These are phyloP conservation scores for Cosmia trapezina DNA, from an alignment of 2,888 invertebrate genomes.

Conservation along the genomic window DNA sequence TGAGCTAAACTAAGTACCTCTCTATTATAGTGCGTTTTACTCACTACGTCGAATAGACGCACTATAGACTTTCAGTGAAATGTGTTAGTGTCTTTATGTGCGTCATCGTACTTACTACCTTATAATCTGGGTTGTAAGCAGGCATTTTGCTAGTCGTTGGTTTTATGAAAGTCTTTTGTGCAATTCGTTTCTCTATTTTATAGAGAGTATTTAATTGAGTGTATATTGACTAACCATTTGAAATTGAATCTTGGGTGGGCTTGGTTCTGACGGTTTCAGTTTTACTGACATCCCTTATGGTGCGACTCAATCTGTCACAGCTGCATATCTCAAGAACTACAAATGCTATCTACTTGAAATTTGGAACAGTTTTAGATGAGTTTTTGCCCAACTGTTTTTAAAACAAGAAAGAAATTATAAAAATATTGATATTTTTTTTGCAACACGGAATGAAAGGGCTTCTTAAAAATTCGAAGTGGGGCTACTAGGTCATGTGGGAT, in stretches of 20 bases:
- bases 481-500: too few relatives aligned
- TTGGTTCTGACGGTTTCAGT: not conserved
- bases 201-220: not conserved
- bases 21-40: slow-evolving; percentile 36
- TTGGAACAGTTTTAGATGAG: too few relatives aligned
- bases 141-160: not conserved
- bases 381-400: too few relatives aligned
- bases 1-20: slow-evolving; percentile 45
- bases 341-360: too few relatives aligned
- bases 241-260: not conserved
- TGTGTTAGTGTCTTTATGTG: slow-evolving; percentile 25
- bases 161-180: not conserved
- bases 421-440: too few relatives aligned
- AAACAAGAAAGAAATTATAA: too few relatives aligned
- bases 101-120: slow-evolving; percentile 1
- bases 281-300: not conserved
- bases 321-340: too few relatives aligned
- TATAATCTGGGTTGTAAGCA: not conserved
- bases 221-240: not conserved
- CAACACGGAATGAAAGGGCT: too few relatives aligned
- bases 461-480: too few relatives aligned
- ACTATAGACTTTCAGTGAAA: slow-evolving; percentile 20
- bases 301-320: too few relatives aligned
- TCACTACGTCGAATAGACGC: slow-evolving; percentile 23
- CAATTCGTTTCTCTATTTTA: slow-evolving; percentile 26